These are phyloP conservation scores for Spodoptera litura DNA, from an alignment of 1,140 invertebrate species.

Conservation along the genomic window DNA sequence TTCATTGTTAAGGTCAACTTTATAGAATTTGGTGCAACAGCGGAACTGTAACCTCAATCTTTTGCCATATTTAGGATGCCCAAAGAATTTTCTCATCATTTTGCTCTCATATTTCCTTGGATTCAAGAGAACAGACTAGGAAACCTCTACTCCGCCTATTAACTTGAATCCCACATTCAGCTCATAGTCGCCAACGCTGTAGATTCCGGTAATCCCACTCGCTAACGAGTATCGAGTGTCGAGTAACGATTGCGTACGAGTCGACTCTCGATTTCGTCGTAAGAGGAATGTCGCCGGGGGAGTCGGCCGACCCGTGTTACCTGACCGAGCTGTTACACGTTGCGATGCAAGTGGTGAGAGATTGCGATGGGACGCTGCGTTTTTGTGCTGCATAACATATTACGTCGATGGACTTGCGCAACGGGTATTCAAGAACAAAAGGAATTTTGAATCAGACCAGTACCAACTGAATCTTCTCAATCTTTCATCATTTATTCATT, in stretches of 20 bases:
- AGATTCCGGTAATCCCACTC: constrained; percentile 47
- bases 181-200: constrained; percentile 41
- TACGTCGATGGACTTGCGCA: neutral
- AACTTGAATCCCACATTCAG: constrained; percentile 20
- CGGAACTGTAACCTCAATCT: no score
- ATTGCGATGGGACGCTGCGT: constrained; percentile 32
- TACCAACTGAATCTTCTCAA: no score
- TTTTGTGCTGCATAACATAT: constrained; percentile 30
- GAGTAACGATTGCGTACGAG: constrained; percentile 48
- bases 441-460: no score
- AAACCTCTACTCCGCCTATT: constrained; percentile 29
- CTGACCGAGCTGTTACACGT: constrained; percentile 37
- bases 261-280: constrained; percentile 51
- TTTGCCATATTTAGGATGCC: no score
- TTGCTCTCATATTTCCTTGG: neutral
- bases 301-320: constrained; percentile 42
- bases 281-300: constrained; percentile 46
- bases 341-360: constrained; percentile 39
- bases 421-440: neutral
- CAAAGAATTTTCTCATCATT: neutral
- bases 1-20: neutral
- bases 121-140: neutral
- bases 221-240: constrained; percentile 32
- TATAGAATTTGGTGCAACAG: no score
- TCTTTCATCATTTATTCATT: no score